phyloP scores from a whole-genome alignment of 2,113 vertebrate species.

The Telmatochromis brachygnathus region DNA sequence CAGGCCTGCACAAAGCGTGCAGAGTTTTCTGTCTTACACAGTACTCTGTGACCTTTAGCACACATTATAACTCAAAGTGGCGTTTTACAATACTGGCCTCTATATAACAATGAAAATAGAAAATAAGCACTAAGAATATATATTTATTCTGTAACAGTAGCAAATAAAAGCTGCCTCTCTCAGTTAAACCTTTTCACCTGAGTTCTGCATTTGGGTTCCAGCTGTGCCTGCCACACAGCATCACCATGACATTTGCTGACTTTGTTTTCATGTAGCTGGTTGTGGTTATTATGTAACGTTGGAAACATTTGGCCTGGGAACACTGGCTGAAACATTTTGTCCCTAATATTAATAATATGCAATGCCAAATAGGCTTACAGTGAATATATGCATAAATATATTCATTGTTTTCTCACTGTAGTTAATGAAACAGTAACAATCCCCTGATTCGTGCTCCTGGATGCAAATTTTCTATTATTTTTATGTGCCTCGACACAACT shows the following conservation, averaged over 20 bases:
- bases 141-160: neutral
- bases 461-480: neutral
- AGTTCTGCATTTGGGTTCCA: neutral
- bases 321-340: neutral
- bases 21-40: neutral
- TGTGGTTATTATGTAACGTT: neutral
- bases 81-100: neutral
- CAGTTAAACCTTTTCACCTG: neutral
- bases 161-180: neutral
- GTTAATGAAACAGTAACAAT: neutral
- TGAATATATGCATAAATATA: neutral
- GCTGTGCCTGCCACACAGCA: neutral
- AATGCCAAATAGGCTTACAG: neutral
- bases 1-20: neutral
- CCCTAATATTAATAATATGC: neutral
- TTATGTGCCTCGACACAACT: neutral
- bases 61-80: neutral
- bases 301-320: neutral
- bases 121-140: neutral
- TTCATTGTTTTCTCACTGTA: neutral
- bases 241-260: neutral
- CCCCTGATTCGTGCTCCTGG: neutral
- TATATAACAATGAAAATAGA: neutral
- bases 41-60: neutral
- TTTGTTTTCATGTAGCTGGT: neutral